phyloP scores from a whole-genome alignment of 2,797 vertebrate genomes.

The Pipistrellus pygmaeus region DNA sequence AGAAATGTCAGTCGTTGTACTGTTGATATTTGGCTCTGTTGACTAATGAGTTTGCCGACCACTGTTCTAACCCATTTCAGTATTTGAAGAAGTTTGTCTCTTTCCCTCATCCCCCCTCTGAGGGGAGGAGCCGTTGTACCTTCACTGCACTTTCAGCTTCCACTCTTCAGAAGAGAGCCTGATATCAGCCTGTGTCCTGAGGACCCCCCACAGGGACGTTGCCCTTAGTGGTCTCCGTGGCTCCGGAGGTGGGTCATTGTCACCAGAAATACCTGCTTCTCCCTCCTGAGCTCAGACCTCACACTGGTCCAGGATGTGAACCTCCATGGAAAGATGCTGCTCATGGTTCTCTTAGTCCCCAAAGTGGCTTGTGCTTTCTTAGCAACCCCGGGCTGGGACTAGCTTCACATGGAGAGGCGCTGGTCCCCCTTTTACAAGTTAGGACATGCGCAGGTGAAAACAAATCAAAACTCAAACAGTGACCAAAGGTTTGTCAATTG shows the following conservation, averaged over 20 bases:
- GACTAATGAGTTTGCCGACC: too few relatives aligned
- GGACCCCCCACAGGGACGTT: too few relatives aligned
- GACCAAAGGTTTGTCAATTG: not conserved
- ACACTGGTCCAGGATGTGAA: not conserved
- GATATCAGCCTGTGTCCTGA: not conserved
- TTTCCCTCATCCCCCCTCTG: not conserved
- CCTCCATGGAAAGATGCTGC: not conserved
- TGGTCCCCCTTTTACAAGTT: not conserved
- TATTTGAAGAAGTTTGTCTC: not conserved
- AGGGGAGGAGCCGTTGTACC: not conserved
- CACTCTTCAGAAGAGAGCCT: not conserved
- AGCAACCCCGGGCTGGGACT: not conserved
- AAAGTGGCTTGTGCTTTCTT: not conserved
- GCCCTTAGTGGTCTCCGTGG: not conserved
- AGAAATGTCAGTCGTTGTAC: too few relatives aligned
- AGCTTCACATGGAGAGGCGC: not conserved
- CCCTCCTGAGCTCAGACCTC: not conserved
- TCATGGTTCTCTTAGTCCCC: not conserved
- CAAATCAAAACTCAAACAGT: not conserved
- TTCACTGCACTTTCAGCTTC: not conserved
- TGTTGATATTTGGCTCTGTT: too few relatives aligned
- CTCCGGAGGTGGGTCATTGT: not conserved
- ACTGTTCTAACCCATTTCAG: not conserved
- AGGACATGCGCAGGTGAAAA: not conserved
- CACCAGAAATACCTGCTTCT: not conserved